Base-by-base conservation (phyloP, 2,113 vertebrate genomes). In the Upupa epops region DNA sequence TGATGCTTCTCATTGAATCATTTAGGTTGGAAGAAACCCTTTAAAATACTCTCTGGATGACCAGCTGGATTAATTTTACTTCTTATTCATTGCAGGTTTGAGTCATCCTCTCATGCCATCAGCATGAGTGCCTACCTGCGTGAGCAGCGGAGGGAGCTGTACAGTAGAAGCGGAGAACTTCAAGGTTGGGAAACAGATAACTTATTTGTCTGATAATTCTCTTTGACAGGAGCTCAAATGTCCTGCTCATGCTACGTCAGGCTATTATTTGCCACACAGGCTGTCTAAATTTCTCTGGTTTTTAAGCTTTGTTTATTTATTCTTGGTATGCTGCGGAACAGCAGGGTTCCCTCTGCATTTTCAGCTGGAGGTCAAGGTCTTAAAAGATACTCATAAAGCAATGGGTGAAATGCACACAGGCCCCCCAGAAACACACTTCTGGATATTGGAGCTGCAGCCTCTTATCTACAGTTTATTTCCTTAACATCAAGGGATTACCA, bases 91-190 rank as follows among this genome's bases (percentile, higher is more conserved):
- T 93, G 2, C 96, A 99, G 98, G 96, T 99, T 99, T 64, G 99
- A 99, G 73, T 99, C 99, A 0, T 99, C 99, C 21, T 99, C 99
- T 65, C 99, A 99, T 32, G 99, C 99, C 71, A 99, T 99, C 91
- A 99, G 99, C 87, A 99, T 99, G 99, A 99, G 99, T 7, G 98
- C 99, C 69, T 99, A 99, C 88, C 88, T 99, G 96, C 95, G 99
- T 45, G 99, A 99, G 94, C 99, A 99, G 98, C 97, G 99, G 52
- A 94, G 99, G 92, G 99, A 99, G 87, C 98, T 99, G 13, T 99
- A 99, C 97, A 99, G 99, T 97, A 98, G 99, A 92, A 99, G 99
- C n/a, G 99, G 99, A 88, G 99, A 99, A 89, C 98, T 99, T 54
- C 99, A 99, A 98, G 99, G 99, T 99, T 83, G 82, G 98, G 4